These are phyloP conservation scores for Ormyrus nitidulus DNA, from an alignment of 2,888 invertebrate species.

Conservation along the genomic window DNA sequence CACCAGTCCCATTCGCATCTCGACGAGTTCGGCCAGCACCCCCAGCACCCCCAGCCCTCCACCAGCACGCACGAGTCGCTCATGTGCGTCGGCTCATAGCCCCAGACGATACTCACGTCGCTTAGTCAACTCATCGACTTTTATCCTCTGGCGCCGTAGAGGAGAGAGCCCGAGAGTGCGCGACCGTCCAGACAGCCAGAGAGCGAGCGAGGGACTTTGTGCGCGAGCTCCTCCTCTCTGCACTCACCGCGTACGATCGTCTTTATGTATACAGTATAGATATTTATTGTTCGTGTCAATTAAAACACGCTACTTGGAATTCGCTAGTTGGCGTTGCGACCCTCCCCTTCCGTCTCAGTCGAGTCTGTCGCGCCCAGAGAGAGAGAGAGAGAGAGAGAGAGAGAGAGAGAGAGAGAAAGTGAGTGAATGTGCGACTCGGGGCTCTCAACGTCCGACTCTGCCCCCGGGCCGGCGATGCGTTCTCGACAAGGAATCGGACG, in stretches of 20 bases:
- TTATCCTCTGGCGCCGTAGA: slow-evolving; percentile 68
- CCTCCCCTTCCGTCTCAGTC: slow-evolving; percentile 48
- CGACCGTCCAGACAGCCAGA: slow-evolving; percentile 42
- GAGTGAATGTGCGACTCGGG: slow-evolving; percentile 50
- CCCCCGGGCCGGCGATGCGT: slow-evolving; percentile 72
- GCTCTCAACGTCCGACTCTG: slow-evolving; percentile 67
- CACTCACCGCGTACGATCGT: slow-evolving; percentile 1
- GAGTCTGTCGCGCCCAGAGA: slow-evolving; percentile 7
- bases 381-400: slow-evolving; percentile 30
- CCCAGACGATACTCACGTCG: slow-evolving; percentile 71
- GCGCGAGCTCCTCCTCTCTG: neutral
- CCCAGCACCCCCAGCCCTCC: slow-evolving; percentile 60
- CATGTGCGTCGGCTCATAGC: slow-evolving; percentile 75
- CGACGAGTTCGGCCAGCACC: slow-evolving; percentile 60
- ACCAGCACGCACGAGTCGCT: slow-evolving; percentile 72
- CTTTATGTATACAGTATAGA: slow-evolving; percentile 47
- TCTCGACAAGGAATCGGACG: neutral
- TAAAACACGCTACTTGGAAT: slow-evolving; percentile 64
- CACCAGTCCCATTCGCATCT: slow-evolving; percentile 36
- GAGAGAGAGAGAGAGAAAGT: slow-evolving; percentile 3
- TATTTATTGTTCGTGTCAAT: slow-evolving; percentile 71
- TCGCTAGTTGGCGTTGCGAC: slow-evolving; percentile 39
- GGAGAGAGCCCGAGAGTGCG: slow-evolving; percentile 12
- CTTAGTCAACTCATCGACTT: slow-evolving; percentile 74
- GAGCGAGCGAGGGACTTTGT: slow-evolving; percentile 3